Conservation (phyloP, 2,797 vertebrate species). For the Agapornis canus region DNA sequence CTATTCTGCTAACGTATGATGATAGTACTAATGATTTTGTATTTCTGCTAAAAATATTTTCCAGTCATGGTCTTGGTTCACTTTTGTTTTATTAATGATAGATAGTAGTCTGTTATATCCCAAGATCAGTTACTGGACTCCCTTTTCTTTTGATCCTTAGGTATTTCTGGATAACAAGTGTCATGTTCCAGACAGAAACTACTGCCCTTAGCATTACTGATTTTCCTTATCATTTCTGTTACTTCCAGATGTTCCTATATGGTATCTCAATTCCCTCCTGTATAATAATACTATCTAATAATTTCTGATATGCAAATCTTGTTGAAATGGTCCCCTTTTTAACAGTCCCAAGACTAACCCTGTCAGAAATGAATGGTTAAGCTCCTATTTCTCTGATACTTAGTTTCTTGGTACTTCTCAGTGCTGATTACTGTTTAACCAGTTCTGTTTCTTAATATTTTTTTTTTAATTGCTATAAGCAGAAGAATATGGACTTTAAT, state of each 20-base stretch:
- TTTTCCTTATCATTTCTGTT: neutral
- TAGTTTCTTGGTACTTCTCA: neutral
- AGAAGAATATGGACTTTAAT: neutral
- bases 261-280: neutral
- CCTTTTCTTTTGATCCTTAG: neutral
- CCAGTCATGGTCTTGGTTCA: neutral
- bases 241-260: neutral
- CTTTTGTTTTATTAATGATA: neutral
- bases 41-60: neutral
- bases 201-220: neutral
- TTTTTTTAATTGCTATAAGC: neutral
- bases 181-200: neutral
- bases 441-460: neutral
- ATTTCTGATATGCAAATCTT: neutral
- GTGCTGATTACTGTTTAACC: neutral
- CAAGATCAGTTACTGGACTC: neutral
- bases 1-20: neutral
- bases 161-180: neutral
- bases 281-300: neutral
- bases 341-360: neutral
- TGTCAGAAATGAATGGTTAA: neutral
- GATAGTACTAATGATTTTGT: neutral
- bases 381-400: neutral
- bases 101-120: neutral
- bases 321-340: neutral